Base-by-base conservation (phyloP, 37 sponge, comb jelly and placozoan genomes). In the Cliona cf. orientalis region DNA sequence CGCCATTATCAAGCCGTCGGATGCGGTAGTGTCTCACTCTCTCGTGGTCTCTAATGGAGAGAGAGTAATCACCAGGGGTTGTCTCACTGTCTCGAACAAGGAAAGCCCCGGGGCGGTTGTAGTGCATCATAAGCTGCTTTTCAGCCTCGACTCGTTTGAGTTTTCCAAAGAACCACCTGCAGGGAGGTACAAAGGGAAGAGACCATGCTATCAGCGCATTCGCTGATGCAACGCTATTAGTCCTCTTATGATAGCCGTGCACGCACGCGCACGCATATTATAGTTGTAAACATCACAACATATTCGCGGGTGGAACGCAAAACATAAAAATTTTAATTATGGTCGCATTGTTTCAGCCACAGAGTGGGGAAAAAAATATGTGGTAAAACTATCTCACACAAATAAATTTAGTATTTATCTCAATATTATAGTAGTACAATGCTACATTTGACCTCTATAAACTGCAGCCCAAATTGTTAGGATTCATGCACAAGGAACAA, bases 61-160 rank as follows among this genome's bases (percentile, higher is more conserved):
- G 93, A n/a, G 97, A 91, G 75, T 72, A 98, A 60, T 94, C 99
- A 1, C 97, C 97, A 46, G 96, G 94, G 42, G 93, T 88, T 1
- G 94, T 95, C 69, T 98, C 99, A 70, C 95, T 91, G 65, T 98
- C 97, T 42, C 99, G 84, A n/a, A 98, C 79, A 33, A 98, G 95
- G 81, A 81, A 98, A 14, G 92, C 77, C 1, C 97, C 99, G 25
- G 73, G 63, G 1, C 58, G 36, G 64, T 98, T 94, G 66, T 83
- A 87, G 7, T 71, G 41, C 56, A 82, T 86, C 83, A 94, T 80
- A 31, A 98, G 85, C 72, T 91, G 90, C 42, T 92, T 94, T 84
- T 98, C 99, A 36, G 99, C 99, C 43, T 95, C 99, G 11, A 86
- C 79, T 32, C 99, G 81, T 74, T 98, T 98, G 66, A 98, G 77